phyloP scores from a whole-genome alignment of 2,888 invertebrate species.

The Drosophila neonasuta region DNA sequence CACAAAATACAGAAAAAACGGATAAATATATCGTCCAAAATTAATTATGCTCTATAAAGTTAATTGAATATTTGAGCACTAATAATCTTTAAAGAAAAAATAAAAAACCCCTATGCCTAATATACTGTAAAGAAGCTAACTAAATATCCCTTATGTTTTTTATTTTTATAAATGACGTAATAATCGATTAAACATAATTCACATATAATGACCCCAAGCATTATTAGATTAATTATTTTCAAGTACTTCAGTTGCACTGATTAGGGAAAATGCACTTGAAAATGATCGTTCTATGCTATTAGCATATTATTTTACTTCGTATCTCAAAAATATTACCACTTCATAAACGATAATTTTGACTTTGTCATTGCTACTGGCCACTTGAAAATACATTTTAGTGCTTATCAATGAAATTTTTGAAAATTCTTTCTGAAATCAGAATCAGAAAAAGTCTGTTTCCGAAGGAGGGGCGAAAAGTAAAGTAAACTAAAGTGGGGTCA shows the following conservation, averaged over 20 bases:
- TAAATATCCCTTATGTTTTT: too few relatives aligned
- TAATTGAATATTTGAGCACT: too few relatives aligned
- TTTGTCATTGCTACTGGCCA: conserved; percentile 30
- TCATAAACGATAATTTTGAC: conserved; percentile 28
- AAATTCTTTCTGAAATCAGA: not conserved
- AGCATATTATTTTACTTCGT: conserved; percentile 18
- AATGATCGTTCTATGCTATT: conserved; percentile 7
- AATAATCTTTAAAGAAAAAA: too few relatives aligned
- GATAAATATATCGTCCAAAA: too few relatives aligned
- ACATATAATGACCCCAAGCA: not conserved
- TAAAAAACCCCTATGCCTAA: too few relatives aligned
- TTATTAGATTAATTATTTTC: not conserved
- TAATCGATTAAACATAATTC: conserved; percentile 2
- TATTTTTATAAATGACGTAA: not conserved
- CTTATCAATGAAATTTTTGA: conserved; percentile 37
- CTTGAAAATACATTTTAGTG: conserved; percentile 36
- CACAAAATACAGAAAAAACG: too few relatives aligned
- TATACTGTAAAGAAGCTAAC: too few relatives aligned
- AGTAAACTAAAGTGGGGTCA: conserved; percentile 9
- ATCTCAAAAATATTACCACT: conserved; percentile 17
- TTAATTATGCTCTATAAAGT: too few relatives aligned
- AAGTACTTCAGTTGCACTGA: not conserved
- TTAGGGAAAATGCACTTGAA: conserved; percentile 6
- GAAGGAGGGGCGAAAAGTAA: not conserved
- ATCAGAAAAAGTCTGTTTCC: not conserved